Evolutionary conservation across 1,140 invertebrate genomes (phyloP).

Genomic region (Musca vetustissima): DNA sequence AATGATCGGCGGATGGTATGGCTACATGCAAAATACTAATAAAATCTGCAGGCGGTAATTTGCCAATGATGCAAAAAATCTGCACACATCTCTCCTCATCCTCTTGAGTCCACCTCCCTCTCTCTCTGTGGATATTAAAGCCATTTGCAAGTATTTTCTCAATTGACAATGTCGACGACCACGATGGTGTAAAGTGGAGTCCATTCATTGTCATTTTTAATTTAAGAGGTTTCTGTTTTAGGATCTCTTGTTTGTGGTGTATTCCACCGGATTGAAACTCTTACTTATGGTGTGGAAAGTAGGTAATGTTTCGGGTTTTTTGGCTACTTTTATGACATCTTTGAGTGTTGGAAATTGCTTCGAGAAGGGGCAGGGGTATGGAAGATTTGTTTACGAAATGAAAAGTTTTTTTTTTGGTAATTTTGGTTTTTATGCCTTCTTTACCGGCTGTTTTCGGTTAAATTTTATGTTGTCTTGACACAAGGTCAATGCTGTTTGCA

Average conservation of each 20-base stretch:
- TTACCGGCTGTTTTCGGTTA: background rate
- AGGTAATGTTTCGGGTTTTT: background rate
- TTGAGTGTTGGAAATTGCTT: too few species aligned
- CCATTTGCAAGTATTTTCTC: background rate
- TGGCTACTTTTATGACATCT: background rate
- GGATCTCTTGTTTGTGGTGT: background rate
- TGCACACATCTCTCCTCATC: background rate
- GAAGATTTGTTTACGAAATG: too few species aligned
- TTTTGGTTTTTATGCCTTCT: background rate
- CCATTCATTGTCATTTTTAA: conserved; percentile 21
- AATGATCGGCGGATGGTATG: background rate
- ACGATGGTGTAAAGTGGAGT: conserved; percentile 15
- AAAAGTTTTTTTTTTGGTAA: too few species aligned
- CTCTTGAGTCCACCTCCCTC: background rate
- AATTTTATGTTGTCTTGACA: background rate
- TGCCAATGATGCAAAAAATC: conserved; percentile 3
- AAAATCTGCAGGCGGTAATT: conserved; percentile 21
- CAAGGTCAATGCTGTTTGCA: conserved; percentile 22
- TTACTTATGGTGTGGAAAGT: conserved; percentile 14
- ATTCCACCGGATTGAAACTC: background rate
- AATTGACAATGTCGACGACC: background rate
- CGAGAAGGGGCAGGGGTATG: too few species aligned
- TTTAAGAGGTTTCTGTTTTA: conserved; percentile 10
- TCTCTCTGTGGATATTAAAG: too few species aligned
- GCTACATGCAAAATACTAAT: background rate